Evolutionary conservation across 2,113 vertebrate species (phyloP).

Genomic region (Pomatorhinus ruficollis): DNA sequence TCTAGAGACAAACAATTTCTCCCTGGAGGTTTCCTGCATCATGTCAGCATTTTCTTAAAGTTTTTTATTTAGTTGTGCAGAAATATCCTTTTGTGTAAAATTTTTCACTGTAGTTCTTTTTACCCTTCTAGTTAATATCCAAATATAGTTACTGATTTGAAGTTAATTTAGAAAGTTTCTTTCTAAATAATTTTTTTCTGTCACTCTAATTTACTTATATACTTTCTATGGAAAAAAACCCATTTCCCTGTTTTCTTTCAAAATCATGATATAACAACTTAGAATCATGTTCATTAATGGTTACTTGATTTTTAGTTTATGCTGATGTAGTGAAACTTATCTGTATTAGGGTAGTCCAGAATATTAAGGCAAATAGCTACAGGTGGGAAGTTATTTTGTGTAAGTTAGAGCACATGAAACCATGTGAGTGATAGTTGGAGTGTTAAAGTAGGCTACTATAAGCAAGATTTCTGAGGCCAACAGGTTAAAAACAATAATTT

Average conservation of each 20-base stretch:
- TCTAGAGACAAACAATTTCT: background rate
- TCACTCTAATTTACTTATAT: background rate
- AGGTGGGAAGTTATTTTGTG: background rate
- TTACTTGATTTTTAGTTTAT: background rate
- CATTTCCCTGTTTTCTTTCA: background rate
- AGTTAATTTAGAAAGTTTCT: background rate
- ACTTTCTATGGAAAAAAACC: background rate
- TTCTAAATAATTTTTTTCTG: background rate
- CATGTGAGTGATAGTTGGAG: background rate
- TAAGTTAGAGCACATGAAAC: background rate
- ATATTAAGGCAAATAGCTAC: background rate
- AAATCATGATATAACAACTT: background rate
- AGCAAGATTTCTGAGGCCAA: background rate
- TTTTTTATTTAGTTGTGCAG: background rate
- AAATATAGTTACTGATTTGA: background rate
- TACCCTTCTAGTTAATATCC: background rate
- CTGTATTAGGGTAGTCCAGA: background rate
- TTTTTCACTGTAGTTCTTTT: background rate
- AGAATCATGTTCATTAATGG: background rate
- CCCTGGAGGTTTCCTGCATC: background rate
- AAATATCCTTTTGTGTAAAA: background rate
- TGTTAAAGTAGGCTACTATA: background rate
- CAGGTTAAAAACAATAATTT: background rate
- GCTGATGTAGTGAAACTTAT: background rate
- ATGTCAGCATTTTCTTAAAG: background rate